phyloP scores from a whole-genome alignment of 2,113 vertebrate species.

The Struthio camelus region DNA sequence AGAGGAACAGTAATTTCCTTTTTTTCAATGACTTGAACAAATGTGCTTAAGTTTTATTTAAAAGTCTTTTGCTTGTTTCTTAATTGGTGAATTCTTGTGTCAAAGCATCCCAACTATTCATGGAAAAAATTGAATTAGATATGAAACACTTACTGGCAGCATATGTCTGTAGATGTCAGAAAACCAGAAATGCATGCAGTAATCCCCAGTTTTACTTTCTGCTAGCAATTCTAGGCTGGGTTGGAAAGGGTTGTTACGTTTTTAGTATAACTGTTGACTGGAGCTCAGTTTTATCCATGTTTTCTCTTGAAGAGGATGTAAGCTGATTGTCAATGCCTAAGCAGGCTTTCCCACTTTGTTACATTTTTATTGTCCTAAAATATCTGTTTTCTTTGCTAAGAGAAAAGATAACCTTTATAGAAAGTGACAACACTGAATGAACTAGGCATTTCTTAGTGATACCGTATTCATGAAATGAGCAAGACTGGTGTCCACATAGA shows the following conservation, averaged over 20 bases:
- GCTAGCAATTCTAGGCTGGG: background rate
- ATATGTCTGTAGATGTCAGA: background rate
- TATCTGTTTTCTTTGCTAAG: background rate
- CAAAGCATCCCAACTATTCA: slow-evolving; percentile 20
- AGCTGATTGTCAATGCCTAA: background rate
- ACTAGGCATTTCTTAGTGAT: background rate
- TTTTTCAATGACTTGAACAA: slow-evolving; percentile 52
- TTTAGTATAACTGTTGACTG: background rate
- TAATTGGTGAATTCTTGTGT: slow-evolving; percentile 51
- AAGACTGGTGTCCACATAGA: no score
- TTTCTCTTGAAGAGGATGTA: background rate
- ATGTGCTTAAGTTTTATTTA: slow-evolving; percentile 32
- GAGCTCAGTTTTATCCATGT: background rate
- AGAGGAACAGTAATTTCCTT: slow-evolving; percentile 67
- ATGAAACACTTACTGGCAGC: background rate
- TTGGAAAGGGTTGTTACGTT: background rate
- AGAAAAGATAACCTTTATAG: background rate
- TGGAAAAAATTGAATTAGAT: background rate
- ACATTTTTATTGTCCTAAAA: background rate
- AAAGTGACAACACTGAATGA: background rate
- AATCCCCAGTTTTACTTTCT: background rate
- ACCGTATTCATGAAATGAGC: background rate
- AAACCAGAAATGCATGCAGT: background rate
- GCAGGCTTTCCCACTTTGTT: background rate
- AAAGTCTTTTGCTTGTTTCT: slow-evolving; percentile 52